Base-by-base conservation (phyloP, 2,888 invertebrate species). In the Tanytarsus gracilentus region DNA sequence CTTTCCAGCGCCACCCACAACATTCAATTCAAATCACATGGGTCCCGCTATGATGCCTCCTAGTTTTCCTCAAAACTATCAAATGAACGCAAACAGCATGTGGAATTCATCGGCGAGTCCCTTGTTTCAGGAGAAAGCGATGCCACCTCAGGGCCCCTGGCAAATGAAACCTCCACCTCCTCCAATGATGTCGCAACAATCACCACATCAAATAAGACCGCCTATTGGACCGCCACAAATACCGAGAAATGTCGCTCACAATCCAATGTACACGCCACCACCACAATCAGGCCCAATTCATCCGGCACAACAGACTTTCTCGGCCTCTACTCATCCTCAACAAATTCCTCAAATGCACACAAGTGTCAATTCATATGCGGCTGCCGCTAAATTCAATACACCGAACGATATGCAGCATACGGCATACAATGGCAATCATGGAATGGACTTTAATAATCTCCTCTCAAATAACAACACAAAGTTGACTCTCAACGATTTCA, bases 231-330 rank as follows among this genome's bases (percentile, higher is more conserved):
- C 23, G n/a, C 52, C n/a, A 3, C 50, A 52, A 52, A 18, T 30
- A 16, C 52, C 60, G n/a, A 18, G 29, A 29, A 4, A 16, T 9
- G 9, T 27, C 39, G 4, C 39, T 26, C 33, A 49, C 26, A 59
- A 59, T 59, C 60, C 49, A 60, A 60, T 60, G 58, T 58, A 30
- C 18, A 44, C 44, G 5, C 58, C 44, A 16, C 48, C 27, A 26
- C 44, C 16, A 44, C 44, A 44, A 16, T 50, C 60, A 27, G n/a
- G n/a, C n/a, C 58, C 44, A 30, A 29, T 58, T 25, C 60, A 50
- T 27, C 21, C 14, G 5, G 44, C 40, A 21, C 58, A 40, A 16
- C 58, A 58, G 25, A n/a, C n/a, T n/a, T n/a, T n/a, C n/a, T n/a
- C n/a, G n/a, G n/a, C n/a, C n/a, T n/a, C n/a, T n/a, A n/a, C n/a